Evolutionary conservation across 2,113 vertebrate genomes (phyloP).

Genomic region (Hypanus sabinus): DNA sequence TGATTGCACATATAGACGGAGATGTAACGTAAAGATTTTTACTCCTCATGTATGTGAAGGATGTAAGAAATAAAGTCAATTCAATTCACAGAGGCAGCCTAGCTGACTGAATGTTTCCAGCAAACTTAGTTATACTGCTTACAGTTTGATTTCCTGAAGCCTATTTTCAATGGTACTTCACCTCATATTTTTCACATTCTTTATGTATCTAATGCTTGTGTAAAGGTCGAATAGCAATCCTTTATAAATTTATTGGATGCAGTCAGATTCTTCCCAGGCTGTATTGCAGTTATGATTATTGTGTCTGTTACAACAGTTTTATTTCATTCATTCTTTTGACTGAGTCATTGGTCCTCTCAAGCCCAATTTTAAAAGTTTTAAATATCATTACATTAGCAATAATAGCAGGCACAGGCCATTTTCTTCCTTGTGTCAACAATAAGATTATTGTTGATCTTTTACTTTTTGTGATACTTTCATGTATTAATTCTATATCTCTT

Average conservation of each 20-base stretch:
- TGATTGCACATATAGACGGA: too few species aligned
- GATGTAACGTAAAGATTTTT: too few species aligned
- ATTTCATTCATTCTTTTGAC: background rate
- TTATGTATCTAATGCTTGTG: background rate
- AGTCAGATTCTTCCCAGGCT: background rate
- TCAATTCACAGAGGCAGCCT: background rate
- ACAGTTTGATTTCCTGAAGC: background rate
- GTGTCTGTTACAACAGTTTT: background rate
- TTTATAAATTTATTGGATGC: background rate
- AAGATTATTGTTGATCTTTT: too few species aligned
- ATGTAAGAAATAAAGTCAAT: too few species aligned
- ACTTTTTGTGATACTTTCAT: too few species aligned
- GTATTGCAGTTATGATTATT: background rate
- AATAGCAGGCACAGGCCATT: too few species aligned
- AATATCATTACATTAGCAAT: too few species aligned
- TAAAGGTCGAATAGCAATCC: too few species aligned
- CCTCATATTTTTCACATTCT: background rate
- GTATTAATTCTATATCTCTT: too few species aligned
- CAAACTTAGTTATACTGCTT: background rate
- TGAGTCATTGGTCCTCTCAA: background rate
- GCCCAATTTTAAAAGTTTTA: too few species aligned
- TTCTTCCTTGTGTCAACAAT: too few species aligned
- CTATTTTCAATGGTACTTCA: background rate
- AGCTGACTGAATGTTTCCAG: background rate
- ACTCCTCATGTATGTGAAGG: too few species aligned